phyloP scores from a whole-genome alignment of 2,113 vertebrate genomes.

The Solea senegalensis region DNA sequence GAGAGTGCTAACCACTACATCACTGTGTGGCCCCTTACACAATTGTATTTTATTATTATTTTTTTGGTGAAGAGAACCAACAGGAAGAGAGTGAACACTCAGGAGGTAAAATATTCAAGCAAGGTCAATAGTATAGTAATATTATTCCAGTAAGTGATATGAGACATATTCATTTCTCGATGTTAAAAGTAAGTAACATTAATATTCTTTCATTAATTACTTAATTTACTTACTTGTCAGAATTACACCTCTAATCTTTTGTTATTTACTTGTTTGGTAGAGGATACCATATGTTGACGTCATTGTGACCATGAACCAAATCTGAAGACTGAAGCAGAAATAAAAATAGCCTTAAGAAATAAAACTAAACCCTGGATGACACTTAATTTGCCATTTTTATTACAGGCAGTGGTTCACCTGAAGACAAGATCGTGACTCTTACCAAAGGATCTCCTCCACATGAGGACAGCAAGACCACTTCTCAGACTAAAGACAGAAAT shows the following conservation, averaged over 20 bases:
- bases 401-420: neutral
- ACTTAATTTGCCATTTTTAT: neutral
- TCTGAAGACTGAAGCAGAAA: neutral
- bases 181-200: neutral
- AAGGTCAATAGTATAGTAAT: too few relatives aligned
- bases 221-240: too few relatives aligned
- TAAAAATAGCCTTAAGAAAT: neutral
- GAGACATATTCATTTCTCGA: too few relatives aligned
- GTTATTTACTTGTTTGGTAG: too few relatives aligned
- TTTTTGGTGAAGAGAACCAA: neutral
- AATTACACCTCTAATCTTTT: too few relatives aligned
- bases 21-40: too few relatives aligned
- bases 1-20: too few relatives aligned
- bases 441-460: neutral
- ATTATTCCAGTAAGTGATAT: too few relatives aligned
- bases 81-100: neutral
- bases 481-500: neutral
- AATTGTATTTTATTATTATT: neutral
- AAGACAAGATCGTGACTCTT: neutral
- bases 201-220: neutral
- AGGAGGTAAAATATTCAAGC: conserved; percentile 14
- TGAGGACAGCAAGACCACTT: neutral
- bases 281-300: too few relatives aligned
- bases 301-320: too few relatives aligned
- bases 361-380: neutral